Evolutionary conservation across 1,140 invertebrate genomes (phyloP).

Genomic region (Drosophila murphyi): DNA sequence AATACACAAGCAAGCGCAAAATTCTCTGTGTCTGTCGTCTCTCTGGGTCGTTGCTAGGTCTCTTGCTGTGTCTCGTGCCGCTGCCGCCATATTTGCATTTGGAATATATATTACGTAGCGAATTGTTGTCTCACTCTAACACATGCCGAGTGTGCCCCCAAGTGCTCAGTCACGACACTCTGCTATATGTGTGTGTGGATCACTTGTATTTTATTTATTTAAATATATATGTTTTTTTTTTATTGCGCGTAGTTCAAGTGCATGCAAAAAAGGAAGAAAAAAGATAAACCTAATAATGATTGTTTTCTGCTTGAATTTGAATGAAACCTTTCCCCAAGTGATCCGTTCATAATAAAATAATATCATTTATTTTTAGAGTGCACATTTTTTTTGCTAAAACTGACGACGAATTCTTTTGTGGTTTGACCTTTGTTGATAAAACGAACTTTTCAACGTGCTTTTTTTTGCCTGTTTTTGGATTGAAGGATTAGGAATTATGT

Average conservation of each 20-base stretch:
- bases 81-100: slow-evolving; percentile 82
- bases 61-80: slow-evolving; percentile 52
- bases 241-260: slow-evolving; percentile 70
- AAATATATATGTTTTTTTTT: slow-evolving; percentile 53
- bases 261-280: slow-evolving; percentile 24
- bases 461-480: slow-evolving; percentile 3
- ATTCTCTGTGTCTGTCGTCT: slow-evolving; percentile 23
- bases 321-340: slow-evolving; percentile 7
- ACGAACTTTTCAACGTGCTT: slow-evolving; percentile 3
- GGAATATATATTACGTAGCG: slow-evolving; percentile 69
- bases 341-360: background rate
- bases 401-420: slow-evolving; percentile 3
- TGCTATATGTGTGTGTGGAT: slow-evolving; percentile 38
- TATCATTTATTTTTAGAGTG: slow-evolving; percentile 9
- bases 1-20: slow-evolving; percentile 22
- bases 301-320: slow-evolving; percentile 26
- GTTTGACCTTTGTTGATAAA: slow-evolving; percentile 52
- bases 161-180: slow-evolving; percentile 47
- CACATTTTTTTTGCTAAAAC: slow-evolving; percentile 9
- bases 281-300: slow-evolving; percentile 34
- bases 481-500: background rate
- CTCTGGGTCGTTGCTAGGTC: slow-evolving; percentile 14
- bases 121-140: slow-evolving; percentile 65
- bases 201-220: slow-evolving; percentile 77
- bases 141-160: slow-evolving; percentile 30